Evolutionary conservation across 2,888 invertebrate species (phyloP), one percentile per base, ranked within the genome.

Genomic region (Balanococcus diminutus): DNA sequence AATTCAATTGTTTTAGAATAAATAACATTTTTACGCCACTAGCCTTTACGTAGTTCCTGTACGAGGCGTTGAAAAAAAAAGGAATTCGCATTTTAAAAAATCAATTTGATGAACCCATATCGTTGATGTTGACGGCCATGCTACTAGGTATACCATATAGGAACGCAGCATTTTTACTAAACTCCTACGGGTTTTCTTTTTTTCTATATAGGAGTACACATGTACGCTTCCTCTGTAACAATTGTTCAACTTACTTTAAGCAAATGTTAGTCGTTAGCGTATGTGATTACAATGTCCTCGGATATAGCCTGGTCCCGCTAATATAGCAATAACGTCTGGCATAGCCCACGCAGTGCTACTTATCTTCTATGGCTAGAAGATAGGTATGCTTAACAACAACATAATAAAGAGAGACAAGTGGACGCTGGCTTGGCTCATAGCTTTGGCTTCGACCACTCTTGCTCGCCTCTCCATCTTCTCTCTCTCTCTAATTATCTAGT

Each of bases 271-370:
- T 75, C 32, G 75, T 75, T 75, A 75, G 32, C n/a, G n/a, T n/a
- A n/a, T 75, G n/a, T 75, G n/a, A 36, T 75, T 75, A 75, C 75
- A 75, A 75, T 75, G 75, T 75, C 75, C 75, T 75, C 75, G 75
- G 75, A 75, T 75, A 67, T 22, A 75, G 75, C 75, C 31, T 75
- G 75, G 75, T 75, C 75, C 32, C 75, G 75, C 75, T 75, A 75
- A 75, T 75, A 75, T 75, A 75, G 75, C 75, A 75, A 75, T 75
- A 75, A 75, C 75, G 75, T 75, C 75, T 75, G 75, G 75, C 75
- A 75, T 75, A 75, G 75, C 75, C 75, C 75, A 75, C 75, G 75
- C 75, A 75, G 32, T 75, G 75, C 75, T 75, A 75, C 75, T 75
- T 75, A 75, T 75, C 75, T 75, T 75, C 75, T 75, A 75, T 75